Base-by-base conservation (phyloP, 2,113 vertebrate genomes). In the Sminthopsis crassicaudata region DNA sequence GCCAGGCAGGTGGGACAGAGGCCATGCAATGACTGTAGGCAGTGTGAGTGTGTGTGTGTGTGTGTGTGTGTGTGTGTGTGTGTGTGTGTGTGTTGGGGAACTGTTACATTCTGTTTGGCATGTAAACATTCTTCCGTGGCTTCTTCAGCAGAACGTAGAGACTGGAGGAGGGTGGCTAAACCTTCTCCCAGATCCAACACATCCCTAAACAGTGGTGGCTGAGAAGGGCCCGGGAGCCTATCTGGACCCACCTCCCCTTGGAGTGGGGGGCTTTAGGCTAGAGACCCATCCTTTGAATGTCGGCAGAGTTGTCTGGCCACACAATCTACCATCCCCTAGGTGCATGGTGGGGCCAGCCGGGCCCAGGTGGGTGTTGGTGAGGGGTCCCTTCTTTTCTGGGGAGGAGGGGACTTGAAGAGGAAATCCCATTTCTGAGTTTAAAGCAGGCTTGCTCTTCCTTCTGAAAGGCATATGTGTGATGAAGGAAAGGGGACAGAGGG, bases 41-140 rank as follows among this genome's bases (percentile, higher is more conserved):
- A 76, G 36, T 7, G 67, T n/a, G 14, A n/a, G 16, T 76, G 67
- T n/a, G 36, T n/a, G 0, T n/a, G 0, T n/a, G 36, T 84, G 67
- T 42, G 67, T 42, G 14, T 84, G 67, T 84, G 27, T 67, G 57
- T 60, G 57, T 60, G 54, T 55, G 54, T 55, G 53, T 54, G 53
- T 26, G 16, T 93, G 98, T 0, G 51, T 95, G 57, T 30, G 57
- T 67, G 30, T 11, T 92, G 57, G 53, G 84, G 91, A 95, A 95
- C 96, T 94, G 94, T 99, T 97, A 99, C 99, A 99, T 99, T 99
- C 98, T 98, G 98, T 98, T 97, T 98, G 98, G 98, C 97, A 92
- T 99, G 99, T 99, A 99, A 99, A 99, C 99, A 98, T 98, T 99
- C 98, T 98, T 97, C 98, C 93, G 98, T 98, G 98, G 98, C 98